Evolutionary conservation across 2,888 invertebrate species (phyloP), one percentile per base, ranked within the genome.

Genomic region (Lasioglossum oenotherae): DNA sequence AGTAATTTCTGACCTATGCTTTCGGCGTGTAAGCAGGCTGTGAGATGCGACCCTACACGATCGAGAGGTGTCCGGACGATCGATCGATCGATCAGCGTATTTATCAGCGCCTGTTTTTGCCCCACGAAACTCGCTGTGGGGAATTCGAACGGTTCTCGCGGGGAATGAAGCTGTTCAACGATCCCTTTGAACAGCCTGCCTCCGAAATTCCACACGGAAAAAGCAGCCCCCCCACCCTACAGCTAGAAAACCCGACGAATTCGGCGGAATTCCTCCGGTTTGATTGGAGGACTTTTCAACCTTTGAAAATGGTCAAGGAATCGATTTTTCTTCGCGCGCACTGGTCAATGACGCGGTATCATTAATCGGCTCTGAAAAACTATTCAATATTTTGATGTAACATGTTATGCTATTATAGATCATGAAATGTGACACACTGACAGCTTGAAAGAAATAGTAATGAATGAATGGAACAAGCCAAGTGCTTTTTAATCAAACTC

Each of bases 1-100:
- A 79, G 84, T 80, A 81, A 86, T 84, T 86, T 86, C 71, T 82
- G 46, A 46, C 60, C 80, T 67, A 74, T 74, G 71, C 23, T 19
- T 8, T 64, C 41, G 41, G 44, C 8, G 57, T 27, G 31, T 19
- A 10, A 31, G 60, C 27, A 31, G 31, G 1, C 64, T 19, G 31
- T 8, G 64, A n/a, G n/a, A 6, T 19, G 35, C 38, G 69, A 19
- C 23, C 38, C 8, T 38, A 69, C 19, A 16, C 67, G 35, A 69
- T 23, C 69, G 69, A 38, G 67, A 67, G 16, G 14, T 31, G 64
- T 69, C 69, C 4, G 69, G 14, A 14, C 5, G 44, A 72, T 16
- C 74, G 74, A 74, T 71, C 77, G 49, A 76, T 60, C 44, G 57
- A 19, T 69, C 69, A 2, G 27, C 60, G 60, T 78, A 74, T 77